Evolutionary conservation across 2,113 vertebrate genomes (phyloP).

Genomic region (Anarhynchus alexandrinus): DNA sequence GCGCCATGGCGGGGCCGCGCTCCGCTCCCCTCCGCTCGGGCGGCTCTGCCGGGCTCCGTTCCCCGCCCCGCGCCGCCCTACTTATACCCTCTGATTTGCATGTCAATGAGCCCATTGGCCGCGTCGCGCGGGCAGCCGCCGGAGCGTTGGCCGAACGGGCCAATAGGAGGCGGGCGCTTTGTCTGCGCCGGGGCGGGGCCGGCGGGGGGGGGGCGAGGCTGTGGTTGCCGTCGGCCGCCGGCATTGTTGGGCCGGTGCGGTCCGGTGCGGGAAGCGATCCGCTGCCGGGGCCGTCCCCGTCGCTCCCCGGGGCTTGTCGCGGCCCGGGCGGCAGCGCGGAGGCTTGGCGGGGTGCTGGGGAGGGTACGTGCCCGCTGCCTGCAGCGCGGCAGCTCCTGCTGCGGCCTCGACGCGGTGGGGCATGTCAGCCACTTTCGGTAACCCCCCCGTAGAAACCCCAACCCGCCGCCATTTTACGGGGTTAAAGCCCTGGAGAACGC

Average conservation of each 20-base stretch:
- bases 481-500: neutral
- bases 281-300: too few relatives aligned
- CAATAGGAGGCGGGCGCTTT: conserved; percentile 81
- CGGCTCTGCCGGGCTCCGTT: too few relatives aligned
- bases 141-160: conserved; percentile 63
- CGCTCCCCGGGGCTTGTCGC: too few relatives aligned
- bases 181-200: conserved; percentile 59
- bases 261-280: fast-evolving
- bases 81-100: conserved; percentile 80
- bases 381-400: too few relatives aligned
- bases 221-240: neutral
- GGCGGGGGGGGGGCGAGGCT: neutral
- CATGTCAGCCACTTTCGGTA: too few relatives aligned
- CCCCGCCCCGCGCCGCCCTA: neutral
- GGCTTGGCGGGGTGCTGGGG: neutral
- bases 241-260: neutral
- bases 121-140: conserved; percentile 19
- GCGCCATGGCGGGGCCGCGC: conserved; percentile 71
- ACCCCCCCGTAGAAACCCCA: too few relatives aligned
- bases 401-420: neutral
- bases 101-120: conserved; percentile 76
- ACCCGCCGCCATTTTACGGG: fast-evolving
- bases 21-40: neutral
- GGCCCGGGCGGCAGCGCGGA: too few relatives aligned
- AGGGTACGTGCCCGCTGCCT: fast-evolving